phyloP scores from a whole-genome alignment of 2,797 vertebrate genomes.

The Erithacus rubecula region DNA sequence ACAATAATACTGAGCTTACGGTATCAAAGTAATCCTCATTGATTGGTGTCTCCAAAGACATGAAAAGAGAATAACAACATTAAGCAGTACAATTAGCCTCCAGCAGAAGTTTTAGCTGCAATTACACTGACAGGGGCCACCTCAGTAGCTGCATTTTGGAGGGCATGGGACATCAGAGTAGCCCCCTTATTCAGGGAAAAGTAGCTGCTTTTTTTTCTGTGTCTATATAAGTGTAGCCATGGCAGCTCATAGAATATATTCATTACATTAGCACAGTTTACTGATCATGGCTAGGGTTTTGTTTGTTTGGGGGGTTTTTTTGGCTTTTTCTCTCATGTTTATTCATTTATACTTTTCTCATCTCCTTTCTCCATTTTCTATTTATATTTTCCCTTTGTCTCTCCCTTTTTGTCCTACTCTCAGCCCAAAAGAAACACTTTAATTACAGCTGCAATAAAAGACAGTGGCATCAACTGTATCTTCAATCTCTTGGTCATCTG shows the following conservation, averaged over 20 bases:
- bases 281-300: not conserved
- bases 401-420: not conserved
- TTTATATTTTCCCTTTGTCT: not conserved
- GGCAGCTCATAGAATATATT: not conserved
- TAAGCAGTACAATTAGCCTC: slow-evolving; percentile 16
- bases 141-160: not conserved
- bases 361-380: not conserved
- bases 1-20: slow-evolving; percentile 25
- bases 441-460: not conserved
- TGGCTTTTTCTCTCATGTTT: not conserved
- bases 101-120: not conserved
- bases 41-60: slow-evolving; percentile 47
- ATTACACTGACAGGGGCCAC: not conserved
- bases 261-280: not conserved
- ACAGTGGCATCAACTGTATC: not conserved
- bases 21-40: slow-evolving; percentile 66
- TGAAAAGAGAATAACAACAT: slow-evolving; percentile 2
- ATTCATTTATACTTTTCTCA: not conserved
- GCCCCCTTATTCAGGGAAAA: not conserved
- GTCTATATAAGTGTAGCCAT: not conserved
- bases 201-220: not conserved
- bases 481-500: not conserved
- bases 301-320: rapidly evolving
- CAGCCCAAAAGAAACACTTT: not conserved
- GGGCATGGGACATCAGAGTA: not conserved